Conservation (phyloP, 2,888 invertebrate species). For the Apomyelois bistriatella region DNA sequence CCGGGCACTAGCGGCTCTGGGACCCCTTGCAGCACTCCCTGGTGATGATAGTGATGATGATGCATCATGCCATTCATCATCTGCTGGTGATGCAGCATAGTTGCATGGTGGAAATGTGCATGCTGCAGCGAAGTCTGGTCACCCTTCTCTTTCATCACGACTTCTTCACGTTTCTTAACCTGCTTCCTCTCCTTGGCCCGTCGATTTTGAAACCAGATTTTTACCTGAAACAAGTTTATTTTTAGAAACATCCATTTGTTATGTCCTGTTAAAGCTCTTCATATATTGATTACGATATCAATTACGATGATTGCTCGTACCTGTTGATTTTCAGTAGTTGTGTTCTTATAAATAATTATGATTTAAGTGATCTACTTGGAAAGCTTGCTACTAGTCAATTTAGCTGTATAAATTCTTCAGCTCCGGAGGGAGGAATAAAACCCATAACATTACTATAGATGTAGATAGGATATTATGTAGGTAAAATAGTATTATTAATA, state of each 20-base stretch:
- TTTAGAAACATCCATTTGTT: neutral
- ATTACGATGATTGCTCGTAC: no score
- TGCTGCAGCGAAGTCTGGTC: slow-evolving; percentile 73
- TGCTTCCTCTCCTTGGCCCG: slow-evolving; percentile 96
- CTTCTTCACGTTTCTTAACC: slow-evolving; percentile 90
- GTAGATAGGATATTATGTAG: no score
- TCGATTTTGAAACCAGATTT: slow-evolving; percentile 95
- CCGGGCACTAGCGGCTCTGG: slow-evolving; percentile 72
- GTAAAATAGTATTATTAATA: no score
- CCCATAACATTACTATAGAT: no score
- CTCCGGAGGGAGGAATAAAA: no score
- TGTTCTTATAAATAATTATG: no score
- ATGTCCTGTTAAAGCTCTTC: no score
- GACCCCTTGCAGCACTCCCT: slow-evolving; percentile 72
- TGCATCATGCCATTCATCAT: slow-evolving; percentile 79
- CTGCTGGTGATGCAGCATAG: slow-evolving; percentile 76
- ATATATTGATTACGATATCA: no score
- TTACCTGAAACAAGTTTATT: slow-evolving; percentile 70
- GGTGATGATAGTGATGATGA: slow-evolving; percentile 74
- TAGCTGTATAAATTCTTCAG: no score
- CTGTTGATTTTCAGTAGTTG: no score
- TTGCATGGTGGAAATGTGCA: slow-evolving; percentile 74
- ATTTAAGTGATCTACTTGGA: no score
- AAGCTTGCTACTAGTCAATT: no score
- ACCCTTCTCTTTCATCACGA: slow-evolving; percentile 81